These are phyloP conservation scores for Mechanitis messenoides DNA, from an alignment of 2,888 invertebrate species.

Conservation along the genomic window DNA sequence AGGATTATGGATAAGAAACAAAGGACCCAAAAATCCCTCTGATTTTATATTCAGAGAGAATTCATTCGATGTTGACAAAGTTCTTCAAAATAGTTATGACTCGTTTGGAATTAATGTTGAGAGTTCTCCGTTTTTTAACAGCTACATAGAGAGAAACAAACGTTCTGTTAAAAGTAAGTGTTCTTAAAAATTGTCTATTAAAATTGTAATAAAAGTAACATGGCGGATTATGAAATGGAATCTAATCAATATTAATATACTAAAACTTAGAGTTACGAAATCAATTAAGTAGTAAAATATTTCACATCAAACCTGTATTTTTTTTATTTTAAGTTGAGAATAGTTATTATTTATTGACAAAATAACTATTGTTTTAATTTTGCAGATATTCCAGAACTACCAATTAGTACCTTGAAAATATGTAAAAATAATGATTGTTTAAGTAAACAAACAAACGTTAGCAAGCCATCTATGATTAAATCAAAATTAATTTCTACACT, in stretches of 20 bases:
- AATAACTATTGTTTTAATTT: background rate
- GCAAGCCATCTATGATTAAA: constrained; percentile 32
- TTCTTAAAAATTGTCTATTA: background rate
- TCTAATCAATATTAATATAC: too few species aligned
- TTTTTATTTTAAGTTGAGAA: too few species aligned
- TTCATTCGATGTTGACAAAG: constrained; percentile 49
- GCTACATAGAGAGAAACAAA: constrained; percentile 47
- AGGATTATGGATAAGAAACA: constrained; percentile 49
- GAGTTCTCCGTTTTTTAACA: constrained; percentile 38
- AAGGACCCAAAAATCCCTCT: constrained; percentile 33
- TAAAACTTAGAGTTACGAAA: too few species aligned
- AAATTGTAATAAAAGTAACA: background rate
- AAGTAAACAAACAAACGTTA: constrained; percentile 19
- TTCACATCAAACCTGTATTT: too few species aligned
- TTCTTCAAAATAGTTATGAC: constrained; percentile 47
- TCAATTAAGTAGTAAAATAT: too few species aligned
- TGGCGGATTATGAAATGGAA: too few species aligned
- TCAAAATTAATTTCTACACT: constrained; percentile 41
- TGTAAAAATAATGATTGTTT: constrained; percentile 34
- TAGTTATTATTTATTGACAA: too few species aligned
- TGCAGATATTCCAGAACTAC: constrained; percentile 4
- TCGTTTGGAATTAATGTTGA: constrained; percentile 40
- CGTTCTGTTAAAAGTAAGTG: constrained; percentile 51
- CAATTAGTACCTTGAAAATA: background rate
- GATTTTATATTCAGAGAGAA: constrained; percentile 52